Percentiles rank a stretch among this genome's conserved stretches.
Evolutionary conservation across 2,797 vertebrate species (phyloP).

Genomic region (Eulemur rubriventer): DNA sequence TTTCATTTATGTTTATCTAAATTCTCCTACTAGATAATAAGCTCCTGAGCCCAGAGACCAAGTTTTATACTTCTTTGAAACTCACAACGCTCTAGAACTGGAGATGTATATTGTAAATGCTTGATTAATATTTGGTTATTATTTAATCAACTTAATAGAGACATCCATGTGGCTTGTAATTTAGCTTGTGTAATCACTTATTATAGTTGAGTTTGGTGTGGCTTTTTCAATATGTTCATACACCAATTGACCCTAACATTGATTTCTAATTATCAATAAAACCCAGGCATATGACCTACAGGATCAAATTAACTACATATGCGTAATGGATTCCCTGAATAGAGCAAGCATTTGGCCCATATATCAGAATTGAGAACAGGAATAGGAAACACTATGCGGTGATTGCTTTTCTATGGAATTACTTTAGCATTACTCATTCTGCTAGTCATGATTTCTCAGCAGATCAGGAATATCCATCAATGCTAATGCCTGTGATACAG

Average conservation of each 20-base stretch:
- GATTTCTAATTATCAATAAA: slow-evolving; percentile 41
- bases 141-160: not conserved
- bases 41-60: not conserved
- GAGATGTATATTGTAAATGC: not conserved
- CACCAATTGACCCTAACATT: not conserved
- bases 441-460: slow-evolving; percentile 23
- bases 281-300: not conserved
- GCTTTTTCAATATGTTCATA: not conserved
- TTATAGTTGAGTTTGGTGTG: not conserved
- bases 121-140: slow-evolving; percentile 26
- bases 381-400: slow-evolving; percentile 12
- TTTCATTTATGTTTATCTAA: slow-evolving; percentile 16
- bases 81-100: not conserved
- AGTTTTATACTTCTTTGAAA: not conserved
- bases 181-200: not conserved
- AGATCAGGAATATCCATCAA: not conserved
- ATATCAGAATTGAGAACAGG: not conserved
- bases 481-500: not conserved
- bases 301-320: not conserved
- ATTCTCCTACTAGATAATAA: not conserved
- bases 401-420: slow-evolving; percentile 43
- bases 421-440: slow-evolving; percentile 39
- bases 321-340: slow-evolving; percentile 7
- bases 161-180: not conserved
- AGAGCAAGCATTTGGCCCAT: slow-evolving; percentile 3